These are phyloP conservation scores for Hydrolagus colliei DNA, from an alignment of 2,797 vertebrate genomes.

Conservation along the genomic window DNA sequence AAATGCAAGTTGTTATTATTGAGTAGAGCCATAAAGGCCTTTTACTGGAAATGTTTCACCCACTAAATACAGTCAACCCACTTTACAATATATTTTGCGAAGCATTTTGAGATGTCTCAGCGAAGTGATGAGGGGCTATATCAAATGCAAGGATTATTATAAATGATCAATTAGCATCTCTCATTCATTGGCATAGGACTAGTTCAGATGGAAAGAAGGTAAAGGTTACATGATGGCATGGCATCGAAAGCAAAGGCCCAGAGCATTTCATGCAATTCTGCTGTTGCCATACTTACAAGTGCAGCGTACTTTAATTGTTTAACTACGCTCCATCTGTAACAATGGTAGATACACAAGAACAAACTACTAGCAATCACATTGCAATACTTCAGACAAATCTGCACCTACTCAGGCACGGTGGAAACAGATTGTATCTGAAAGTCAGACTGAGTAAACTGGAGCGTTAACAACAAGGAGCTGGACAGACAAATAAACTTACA, in stretches of 20 bases:
- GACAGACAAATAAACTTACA: neutral
- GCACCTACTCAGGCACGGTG: too few relatives aligned
- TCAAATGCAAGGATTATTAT: too few relatives aligned
- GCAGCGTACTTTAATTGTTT: constrained; percentile 9
- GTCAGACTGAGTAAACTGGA: neutral
- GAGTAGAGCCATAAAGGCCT: neutral
- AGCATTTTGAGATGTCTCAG: too few relatives aligned
- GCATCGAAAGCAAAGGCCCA: neutral
- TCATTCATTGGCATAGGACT: neutral
- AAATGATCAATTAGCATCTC: neutral
- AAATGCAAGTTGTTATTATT: too few relatives aligned
- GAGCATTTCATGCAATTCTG: neutral
- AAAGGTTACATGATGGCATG: neutral
- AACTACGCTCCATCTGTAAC: neutral
- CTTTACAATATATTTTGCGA: too few relatives aligned
- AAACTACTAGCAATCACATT: neutral
- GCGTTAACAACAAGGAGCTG: neutral
- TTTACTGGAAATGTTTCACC: neutral
- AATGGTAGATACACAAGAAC: neutral
- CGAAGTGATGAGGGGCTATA: too few relatives aligned
- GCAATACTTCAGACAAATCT: constrained; percentile 12
- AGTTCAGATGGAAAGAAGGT: neutral
- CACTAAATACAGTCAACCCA: too few relatives aligned
- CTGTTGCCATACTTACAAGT: neutral
- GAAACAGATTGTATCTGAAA: constrained; percentile 23